Conservation (phyloP, 2,797 vertebrate species). For the Poliocrania exsul region DNA sequence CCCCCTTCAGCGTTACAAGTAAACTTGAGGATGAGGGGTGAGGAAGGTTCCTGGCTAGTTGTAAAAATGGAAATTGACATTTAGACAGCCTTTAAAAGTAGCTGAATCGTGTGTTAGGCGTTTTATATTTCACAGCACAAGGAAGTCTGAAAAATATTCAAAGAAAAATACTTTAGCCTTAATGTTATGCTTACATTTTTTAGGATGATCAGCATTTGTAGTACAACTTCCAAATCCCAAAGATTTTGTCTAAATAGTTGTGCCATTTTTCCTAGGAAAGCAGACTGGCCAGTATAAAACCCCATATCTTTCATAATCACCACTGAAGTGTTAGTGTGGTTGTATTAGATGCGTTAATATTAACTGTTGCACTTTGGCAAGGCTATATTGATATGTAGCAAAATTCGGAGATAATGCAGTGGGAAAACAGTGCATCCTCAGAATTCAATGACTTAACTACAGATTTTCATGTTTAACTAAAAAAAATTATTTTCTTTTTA, state of each 20-base stretch:
- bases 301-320: neutral
- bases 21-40: constrained; percentile 3
- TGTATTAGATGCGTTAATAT: neutral
- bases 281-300: neutral
- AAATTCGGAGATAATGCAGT: neutral
- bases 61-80: constrained; percentile 39
- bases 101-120: neutral
- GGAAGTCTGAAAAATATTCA: neutral
- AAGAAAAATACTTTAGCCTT: neutral
- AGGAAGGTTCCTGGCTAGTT: constrained; percentile 5
- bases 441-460: constrained; percentile 19
- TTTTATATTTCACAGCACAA: neutral
- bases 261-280: neutral
- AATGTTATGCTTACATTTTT: neutral
- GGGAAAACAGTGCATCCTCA: neutral
- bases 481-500: neutral
- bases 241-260: neutral
- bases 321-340: neutral
- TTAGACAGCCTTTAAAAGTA: constrained; percentile 38
- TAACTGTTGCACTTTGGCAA: constrained; percentile 55
- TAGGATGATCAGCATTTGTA: neutral
- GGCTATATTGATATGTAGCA: neutral
- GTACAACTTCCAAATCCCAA: neutral
- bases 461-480: constrained; percentile 13
- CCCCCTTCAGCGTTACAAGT: neutral